Conservation (phyloP, 2,888 invertebrate genomes). For the Leptura quadrifasciata region DNA sequence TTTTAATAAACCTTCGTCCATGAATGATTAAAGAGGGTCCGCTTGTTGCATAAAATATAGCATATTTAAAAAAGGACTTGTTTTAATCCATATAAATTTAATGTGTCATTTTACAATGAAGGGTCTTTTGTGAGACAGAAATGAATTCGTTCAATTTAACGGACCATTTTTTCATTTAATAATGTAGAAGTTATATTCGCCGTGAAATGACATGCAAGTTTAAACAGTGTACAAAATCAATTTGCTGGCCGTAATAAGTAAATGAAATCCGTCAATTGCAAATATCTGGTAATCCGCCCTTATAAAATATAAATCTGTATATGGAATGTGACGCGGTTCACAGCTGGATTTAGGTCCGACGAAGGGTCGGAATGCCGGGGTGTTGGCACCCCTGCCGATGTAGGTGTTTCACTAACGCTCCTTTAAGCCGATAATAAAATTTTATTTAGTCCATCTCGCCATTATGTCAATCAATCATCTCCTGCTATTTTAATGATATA, state of each 20-base stretch:
- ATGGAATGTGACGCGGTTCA: constrained; percentile 68
- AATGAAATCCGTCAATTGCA: constrained; percentile 67
- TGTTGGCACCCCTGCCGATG: constrained; percentile 54
- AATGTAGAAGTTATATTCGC: constrained; percentile 41
- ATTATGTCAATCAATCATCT: constrained; percentile 62
- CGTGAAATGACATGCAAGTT: constrained; percentile 53
- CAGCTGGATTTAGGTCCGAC: constrained; percentile 62
- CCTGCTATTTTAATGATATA: constrained; percentile 58
- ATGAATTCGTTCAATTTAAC: constrained; percentile 51
- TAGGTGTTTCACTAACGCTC: constrained; percentile 63
- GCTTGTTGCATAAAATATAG: constrained; percentile 26
- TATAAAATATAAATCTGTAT: constrained; percentile 69
- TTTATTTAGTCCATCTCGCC: constrained; percentile 65
- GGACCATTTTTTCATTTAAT: constrained; percentile 47
- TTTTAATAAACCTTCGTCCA: background rate
- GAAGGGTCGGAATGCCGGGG: constrained; percentile 47
- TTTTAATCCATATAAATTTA: constrained; percentile 48
- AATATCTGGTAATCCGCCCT: constrained; percentile 68
- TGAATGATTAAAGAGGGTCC: background rate
- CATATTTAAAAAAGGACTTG: constrained; percentile 45
- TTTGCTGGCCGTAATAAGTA: constrained; percentile 63
- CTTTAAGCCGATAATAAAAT: constrained; percentile 67
- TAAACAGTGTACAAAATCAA: constrained; percentile 61
- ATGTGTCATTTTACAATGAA: constrained; percentile 46
- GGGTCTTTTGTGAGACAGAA: constrained; percentile 38